Evolutionary conservation across 2,888 invertebrate genomes (phyloP).

Genomic region (Ochropleura plecta): DNA sequence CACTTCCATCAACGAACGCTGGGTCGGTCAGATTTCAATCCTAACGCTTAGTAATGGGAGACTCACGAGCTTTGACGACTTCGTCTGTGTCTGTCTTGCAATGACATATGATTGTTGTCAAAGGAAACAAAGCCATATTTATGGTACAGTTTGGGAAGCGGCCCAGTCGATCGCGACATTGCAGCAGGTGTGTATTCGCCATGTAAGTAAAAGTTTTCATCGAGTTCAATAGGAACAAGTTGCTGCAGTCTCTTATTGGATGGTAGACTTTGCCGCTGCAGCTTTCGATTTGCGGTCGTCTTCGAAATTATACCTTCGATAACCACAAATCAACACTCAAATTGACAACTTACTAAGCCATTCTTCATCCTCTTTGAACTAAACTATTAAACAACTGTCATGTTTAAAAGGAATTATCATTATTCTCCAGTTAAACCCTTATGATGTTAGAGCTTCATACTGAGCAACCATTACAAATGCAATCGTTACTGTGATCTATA

Average conservation of each 20-base stretch:
- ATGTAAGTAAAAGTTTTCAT: neutral
- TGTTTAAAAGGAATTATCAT: slow-evolving; percentile 48
- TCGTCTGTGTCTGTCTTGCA: slow-evolving; percentile 33
- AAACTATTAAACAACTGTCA: slow-evolving; percentile 43
- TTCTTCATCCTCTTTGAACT: slow-evolving; percentile 43
- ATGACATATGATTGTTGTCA: slow-evolving; percentile 28
- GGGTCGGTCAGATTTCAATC: slow-evolving; percentile 57
- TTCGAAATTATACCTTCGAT: neutral
- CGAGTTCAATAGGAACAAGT: neutral
- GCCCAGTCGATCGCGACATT: neutral
- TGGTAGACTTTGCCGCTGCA: neutral
- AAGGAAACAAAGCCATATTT: neutral
- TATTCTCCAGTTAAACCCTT: slow-evolving; percentile 34
- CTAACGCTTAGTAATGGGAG: slow-evolving; percentile 41
- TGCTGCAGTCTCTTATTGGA: neutral
- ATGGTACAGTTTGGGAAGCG: neutral
- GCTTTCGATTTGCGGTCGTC: neutral
- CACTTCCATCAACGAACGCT: slow-evolving; percentile 42
- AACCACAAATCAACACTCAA: slow-evolving; percentile 18
- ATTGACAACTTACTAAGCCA: slow-evolving; percentile 37
- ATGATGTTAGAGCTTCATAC: slow-evolving; percentile 34
- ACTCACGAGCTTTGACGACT: slow-evolving; percentile 41
- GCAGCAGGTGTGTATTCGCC: neutral
- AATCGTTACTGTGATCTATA: slow-evolving; percentile 56
- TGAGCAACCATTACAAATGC: slow-evolving; percentile 41